Evolutionary conservation across 2,888 invertebrate genomes (phyloP).

Genomic region (Sarcophaga rosellei): DNA sequence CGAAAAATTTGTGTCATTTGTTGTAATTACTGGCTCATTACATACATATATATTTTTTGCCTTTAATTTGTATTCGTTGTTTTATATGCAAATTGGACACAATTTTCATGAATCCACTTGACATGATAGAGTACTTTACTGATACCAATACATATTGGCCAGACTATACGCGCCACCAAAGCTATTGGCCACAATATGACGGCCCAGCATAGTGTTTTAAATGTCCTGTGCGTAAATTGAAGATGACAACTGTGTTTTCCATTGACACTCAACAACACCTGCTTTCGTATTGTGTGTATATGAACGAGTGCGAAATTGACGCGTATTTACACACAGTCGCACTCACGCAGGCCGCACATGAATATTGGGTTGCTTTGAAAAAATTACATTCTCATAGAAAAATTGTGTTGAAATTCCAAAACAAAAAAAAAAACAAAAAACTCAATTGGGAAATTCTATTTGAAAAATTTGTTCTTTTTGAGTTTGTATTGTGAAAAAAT

Average conservation of each 20-base stretch:
- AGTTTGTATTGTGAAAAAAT: too few relatives aligned
- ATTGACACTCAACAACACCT: conserved; percentile 48
- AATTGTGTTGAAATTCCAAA: conserved; percentile 6
- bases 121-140: neutral
- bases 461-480: too few relatives aligned
- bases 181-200: neutral
- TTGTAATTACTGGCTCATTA: conserved; percentile 36
- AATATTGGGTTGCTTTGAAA: neutral
- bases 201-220: conserved; percentile 10
- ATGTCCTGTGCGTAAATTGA: conserved; percentile 39
- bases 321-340: conserved; percentile 15
- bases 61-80: neutral
- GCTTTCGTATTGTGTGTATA: neutral
- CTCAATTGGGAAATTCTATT: conserved; percentile 13
- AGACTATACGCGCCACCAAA: neutral
- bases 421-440: neutral
- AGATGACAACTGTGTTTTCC: conserved; percentile 35
- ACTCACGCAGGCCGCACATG: neutral
- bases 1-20: neutral
- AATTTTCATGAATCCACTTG: neutral
- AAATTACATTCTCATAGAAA: neutral
- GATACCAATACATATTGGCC: conserved; percentile 19
- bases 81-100: neutral
- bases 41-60: neutral
- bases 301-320: conserved; percentile 39